These are phyloP conservation scores for Dolichomitus sp. DNA, from an alignment of 2,888 invertebrate genomes.

Conservation along the genomic window DNA sequence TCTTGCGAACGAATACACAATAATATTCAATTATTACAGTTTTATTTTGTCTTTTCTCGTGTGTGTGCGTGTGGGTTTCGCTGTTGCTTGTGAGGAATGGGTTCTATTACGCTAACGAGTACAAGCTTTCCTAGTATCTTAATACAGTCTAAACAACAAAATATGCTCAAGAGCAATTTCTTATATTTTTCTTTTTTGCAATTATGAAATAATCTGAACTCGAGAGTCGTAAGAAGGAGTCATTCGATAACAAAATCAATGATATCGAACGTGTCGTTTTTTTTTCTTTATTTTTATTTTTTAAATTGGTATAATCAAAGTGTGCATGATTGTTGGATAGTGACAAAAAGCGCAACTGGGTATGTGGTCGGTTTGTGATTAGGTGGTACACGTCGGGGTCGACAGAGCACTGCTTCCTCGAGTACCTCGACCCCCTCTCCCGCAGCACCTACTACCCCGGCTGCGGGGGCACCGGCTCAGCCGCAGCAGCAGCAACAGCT, in stretches of 20 bases:
- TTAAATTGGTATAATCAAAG: slow-evolving; percentile 41
- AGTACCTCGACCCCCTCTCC: slow-evolving; percentile 84
- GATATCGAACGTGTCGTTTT: slow-evolving; percentile 27
- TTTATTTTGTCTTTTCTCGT: slow-evolving; percentile 60
- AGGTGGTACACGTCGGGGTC: slow-evolving; percentile 86
- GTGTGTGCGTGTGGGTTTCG: slow-evolving; percentile 43
- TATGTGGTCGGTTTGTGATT: slow-evolving; percentile 86
- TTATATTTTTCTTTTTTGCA: not conserved
- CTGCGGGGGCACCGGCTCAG: slow-evolving; percentile 83
- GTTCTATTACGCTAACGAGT: slow-evolving; percentile 65
- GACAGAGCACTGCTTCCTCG: slow-evolving; percentile 84
- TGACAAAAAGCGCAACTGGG: slow-evolving; percentile 85
- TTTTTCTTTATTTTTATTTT: not conserved
- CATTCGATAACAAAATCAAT: slow-evolving; percentile 28
- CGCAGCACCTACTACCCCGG: slow-evolving; percentile 80
- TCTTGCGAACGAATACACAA: slow-evolving; percentile 70
- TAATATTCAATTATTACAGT: slow-evolving; percentile 63
- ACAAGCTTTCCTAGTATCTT: slow-evolving; percentile 24
- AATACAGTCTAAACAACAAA: not conserved
- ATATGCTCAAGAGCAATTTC: not conserved
- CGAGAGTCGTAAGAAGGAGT: slow-evolving; percentile 19
- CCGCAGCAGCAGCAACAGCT: slow-evolving; percentile 79
- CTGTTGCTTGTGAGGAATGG: slow-evolving; percentile 72
- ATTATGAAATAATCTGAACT: not conserved
- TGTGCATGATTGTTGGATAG: slow-evolving; percentile 72